Evolutionary conservation across 2,888 invertebrate genomes (phyloP).

Genomic region (Drosophila ezoana): DNA sequence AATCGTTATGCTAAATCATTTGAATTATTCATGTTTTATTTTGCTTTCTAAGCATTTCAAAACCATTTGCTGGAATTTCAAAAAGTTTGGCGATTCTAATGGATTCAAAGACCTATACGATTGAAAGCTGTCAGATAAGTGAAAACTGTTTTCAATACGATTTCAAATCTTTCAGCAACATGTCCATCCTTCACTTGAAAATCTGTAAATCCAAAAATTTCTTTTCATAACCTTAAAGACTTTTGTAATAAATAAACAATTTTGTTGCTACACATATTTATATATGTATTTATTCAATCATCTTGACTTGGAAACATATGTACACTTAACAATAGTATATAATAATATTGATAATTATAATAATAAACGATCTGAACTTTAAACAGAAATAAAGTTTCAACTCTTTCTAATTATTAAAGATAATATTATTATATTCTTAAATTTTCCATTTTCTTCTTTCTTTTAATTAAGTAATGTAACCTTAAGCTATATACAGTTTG

Average conservation of each 20-base stretch:
- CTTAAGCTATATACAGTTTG: constrained; percentile 78
- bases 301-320: constrained; percentile 55
- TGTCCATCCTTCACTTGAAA: too few species aligned
- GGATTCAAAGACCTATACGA: background rate
- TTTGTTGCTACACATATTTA: constrained; percentile 41
- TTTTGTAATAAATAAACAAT: background rate
- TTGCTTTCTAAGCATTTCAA: background rate
- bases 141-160: background rate
- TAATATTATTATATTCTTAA: constrained; percentile 47
- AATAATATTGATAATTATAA: constrained; percentile 53
- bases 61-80: background rate
- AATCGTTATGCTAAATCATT: background rate
- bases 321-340: constrained; percentile 73
- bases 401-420: constrained; percentile 56
- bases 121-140: background rate
- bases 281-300: constrained; percentile 55
- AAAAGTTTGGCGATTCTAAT: constrained; percentile 9
- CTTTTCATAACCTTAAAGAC: background rate
- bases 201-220: background rate
- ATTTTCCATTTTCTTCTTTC: constrained; percentile 17
- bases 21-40: constrained; percentile 7
- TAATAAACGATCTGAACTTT: constrained; percentile 59
- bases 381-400: constrained; percentile 70
- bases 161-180: background rate
- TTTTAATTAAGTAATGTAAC: constrained; percentile 69